A percentile compares a stretch with the other conserved stretches of the same genome.
Conservation (phyloP, 1,140 invertebrate species). For the Alviniconcha marisindica region DNA sequence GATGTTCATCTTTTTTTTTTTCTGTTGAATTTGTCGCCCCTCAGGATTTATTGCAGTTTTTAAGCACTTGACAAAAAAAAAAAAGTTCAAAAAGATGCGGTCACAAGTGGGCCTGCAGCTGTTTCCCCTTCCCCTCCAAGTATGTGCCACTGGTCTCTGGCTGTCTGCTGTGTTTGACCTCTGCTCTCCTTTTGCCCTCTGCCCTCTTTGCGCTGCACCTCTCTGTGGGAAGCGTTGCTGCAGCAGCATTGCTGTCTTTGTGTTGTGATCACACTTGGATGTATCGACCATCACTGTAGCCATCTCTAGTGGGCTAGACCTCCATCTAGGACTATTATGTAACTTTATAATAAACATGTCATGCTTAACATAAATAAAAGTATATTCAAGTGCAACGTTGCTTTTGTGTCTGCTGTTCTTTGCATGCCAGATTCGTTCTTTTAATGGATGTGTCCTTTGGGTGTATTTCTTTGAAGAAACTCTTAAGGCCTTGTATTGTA, state of each 20-base stretch:
- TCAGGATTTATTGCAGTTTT: conserved; percentile 21
- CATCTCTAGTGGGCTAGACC: conserved; percentile 40
- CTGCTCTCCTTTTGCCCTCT: neutral
- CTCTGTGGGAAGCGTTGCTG: conserved; percentile 18
- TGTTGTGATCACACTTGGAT: conserved; percentile 51
- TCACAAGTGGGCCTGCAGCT: neutral
- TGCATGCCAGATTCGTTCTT: conserved; percentile 3
- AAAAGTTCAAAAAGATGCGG: neutral
- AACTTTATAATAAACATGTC: conserved; percentile 48
- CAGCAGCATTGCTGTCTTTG: conserved; percentile 30
- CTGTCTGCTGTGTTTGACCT: neutral
- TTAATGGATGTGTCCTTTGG: neutral
- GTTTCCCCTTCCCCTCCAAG: neutral
- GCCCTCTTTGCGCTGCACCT: neutral
- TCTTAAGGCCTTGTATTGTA: neutral
- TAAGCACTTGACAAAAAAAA: neutral
- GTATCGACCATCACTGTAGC: conserved; percentile 42
- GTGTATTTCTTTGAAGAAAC: neutral
- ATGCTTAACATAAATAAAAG: conserved; percentile 57
- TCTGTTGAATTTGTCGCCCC: conserved; percentile 23
- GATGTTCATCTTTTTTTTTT: conserved; percentile 28
- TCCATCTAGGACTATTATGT: conserved; percentile 42
- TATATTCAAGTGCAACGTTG: conserved; percentile 54
- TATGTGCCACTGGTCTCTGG: neutral
- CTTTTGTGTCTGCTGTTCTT: conserved; percentile 30